Evolutionary conservation across 92 coral and sea anemone genomes (phyloP).

Genomic region (Umimayanthus chanpuru): DNA sequence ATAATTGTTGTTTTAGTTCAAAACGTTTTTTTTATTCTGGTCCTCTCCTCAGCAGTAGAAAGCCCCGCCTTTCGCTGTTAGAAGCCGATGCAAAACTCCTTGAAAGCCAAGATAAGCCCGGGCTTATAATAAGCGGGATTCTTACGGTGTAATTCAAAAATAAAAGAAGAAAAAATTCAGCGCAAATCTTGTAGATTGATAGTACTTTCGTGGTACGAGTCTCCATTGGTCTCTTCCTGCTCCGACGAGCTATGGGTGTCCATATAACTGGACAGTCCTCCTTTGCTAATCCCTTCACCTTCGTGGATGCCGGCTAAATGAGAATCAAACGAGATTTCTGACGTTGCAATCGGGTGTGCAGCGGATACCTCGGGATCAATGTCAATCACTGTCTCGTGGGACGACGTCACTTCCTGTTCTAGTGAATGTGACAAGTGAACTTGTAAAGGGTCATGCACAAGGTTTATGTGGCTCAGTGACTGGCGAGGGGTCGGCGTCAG

Average conservation of each 20-base stretch:
- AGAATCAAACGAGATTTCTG: conserved; percentile 43
- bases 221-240: conserved; percentile 74
- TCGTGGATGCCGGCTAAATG: conserved; percentile 58
- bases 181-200: conserved; percentile 92
- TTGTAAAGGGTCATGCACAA: conserved; percentile 59
- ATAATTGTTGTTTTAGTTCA: no score
- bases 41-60: no score
- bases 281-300: conserved; percentile 46
- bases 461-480: conserved; percentile 39
- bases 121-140: no score
- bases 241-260: conserved; percentile 74
- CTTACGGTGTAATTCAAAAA: neutral
- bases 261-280: conserved; percentile 66
- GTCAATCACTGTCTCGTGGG: conserved; percentile 32
- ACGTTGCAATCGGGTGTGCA: conserved; percentile 41
- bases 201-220: conserved; percentile 91
- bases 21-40: no score
- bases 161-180: conserved; percentile 20
- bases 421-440: conserved; percentile 54
- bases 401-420: conserved; percentile 48
- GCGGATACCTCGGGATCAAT: conserved; percentile 30
- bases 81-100: no score
- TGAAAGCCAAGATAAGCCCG: no score
- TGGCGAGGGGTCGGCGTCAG: conserved; percentile 50
- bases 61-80: no score